Conservation (phyloP, 2,888 invertebrate species). For the Brachycybe producta region DNA sequence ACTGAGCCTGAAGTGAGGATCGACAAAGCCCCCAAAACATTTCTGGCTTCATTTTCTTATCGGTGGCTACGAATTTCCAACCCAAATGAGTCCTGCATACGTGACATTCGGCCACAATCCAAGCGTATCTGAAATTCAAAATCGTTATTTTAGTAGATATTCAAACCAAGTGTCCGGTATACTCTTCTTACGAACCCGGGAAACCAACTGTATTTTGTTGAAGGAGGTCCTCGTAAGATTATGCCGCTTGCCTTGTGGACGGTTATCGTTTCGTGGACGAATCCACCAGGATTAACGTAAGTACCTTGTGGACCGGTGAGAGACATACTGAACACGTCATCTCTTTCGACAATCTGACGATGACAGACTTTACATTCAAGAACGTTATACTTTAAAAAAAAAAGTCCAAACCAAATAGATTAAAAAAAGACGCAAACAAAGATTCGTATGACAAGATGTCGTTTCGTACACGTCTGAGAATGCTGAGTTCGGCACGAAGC, state of each 20-base stretch:
- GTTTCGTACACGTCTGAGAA: constrained; percentile 33
- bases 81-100: constrained; percentile 57
- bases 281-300: constrained; percentile 66
- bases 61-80: constrained; percentile 61
- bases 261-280: constrained; percentile 68
- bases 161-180: too few relatives aligned
- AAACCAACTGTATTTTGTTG: constrained; percentile 69
- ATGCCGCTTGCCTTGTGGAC: constrained; percentile 34
- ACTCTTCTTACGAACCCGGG: constrained; percentile 52
- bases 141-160: background rate
- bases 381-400: constrained; percentile 23
- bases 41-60: constrained; percentile 46
- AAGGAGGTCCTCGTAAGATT: constrained; percentile 40
- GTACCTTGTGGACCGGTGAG: constrained; percentile 64
- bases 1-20: constrained; percentile 9
- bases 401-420: constrained; percentile 5
- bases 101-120: constrained; percentile 60
- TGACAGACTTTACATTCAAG: constrained; percentile 44
- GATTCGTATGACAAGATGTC: constrained; percentile 19
- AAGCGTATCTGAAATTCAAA: constrained; percentile 49
- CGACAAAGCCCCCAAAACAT: constrained; percentile 59
- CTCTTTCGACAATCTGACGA: constrained; percentile 44
- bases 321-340: constrained; percentile 65
- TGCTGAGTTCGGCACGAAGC: constrained; percentile 43
- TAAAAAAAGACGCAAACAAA: background rate